phyloP scores from a whole-genome alignment of 2,888 invertebrate genomes.

The Spilosoma lubricipeda region DNA sequence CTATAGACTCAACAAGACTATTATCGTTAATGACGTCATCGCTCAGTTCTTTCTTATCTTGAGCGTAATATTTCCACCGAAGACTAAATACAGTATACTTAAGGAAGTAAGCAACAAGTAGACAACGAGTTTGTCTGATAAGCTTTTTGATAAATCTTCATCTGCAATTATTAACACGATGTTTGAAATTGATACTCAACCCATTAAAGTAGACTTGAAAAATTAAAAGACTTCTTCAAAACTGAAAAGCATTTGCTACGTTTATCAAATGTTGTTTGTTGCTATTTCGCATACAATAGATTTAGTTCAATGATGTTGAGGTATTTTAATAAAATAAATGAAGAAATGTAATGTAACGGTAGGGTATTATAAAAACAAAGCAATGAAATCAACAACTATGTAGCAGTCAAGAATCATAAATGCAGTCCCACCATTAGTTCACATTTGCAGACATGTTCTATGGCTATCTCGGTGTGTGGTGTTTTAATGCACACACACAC shows the following conservation, averaged over 20 bases:
- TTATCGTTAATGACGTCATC: not conserved
- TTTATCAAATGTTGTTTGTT: not conserved
- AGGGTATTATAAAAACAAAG: too few relatives aligned
- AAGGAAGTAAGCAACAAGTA: constrained; percentile 56
- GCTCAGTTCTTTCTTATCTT: constrained; percentile 4
- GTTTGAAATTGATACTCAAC: not conserved
- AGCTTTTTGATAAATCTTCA: constrained; percentile 41
- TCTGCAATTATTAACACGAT: constrained; percentile 24
- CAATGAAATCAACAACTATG: too few relatives aligned
- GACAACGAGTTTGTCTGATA: constrained; percentile 50
- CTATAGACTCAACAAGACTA: constrained; percentile 2
- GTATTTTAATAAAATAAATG: not conserved
- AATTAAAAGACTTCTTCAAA: not conserved
- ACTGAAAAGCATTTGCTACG: not conserved
- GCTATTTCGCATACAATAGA: not conserved
- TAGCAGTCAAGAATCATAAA: too few relatives aligned
- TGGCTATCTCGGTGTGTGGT: too few relatives aligned
- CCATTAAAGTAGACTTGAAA: not conserved
- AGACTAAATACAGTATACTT: constrained; percentile 20
- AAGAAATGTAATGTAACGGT: not conserved
- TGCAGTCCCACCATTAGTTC: too few relatives aligned
- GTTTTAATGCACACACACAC: too few relatives aligned
- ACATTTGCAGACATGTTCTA: too few relatives aligned
- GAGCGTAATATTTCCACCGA: constrained; percentile 7
- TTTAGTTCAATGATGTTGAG: not conserved